A percentile compares a stretch with the other conserved stretches of the same genome.
Conservation (phyloP, 2,113 vertebrate species). For the Elgaria multicarinata region DNA sequence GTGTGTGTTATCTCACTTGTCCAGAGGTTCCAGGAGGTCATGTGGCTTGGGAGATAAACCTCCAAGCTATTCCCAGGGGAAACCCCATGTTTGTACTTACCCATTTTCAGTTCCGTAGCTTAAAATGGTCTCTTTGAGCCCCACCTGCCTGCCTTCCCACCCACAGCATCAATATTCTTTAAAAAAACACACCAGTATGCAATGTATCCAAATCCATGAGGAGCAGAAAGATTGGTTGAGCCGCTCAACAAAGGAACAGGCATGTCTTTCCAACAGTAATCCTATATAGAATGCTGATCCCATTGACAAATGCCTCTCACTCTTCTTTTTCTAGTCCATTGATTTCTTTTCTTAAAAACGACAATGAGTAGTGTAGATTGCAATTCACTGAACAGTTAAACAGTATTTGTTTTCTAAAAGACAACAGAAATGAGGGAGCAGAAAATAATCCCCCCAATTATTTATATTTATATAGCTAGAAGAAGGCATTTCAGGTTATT, state of each 20-base stretch:
- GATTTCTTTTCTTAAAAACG: neutral
- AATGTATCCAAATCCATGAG: neutral
- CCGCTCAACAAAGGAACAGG: neutral
- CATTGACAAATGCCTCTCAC: neutral
- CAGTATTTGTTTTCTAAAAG: neutral
- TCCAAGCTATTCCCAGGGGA: conserved; percentile 17
- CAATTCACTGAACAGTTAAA: conserved; percentile 13
- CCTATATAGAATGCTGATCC: neutral
- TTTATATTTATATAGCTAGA: neutral
- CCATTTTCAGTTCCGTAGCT: conserved; percentile 21
- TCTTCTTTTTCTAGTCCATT: fast-evolving
- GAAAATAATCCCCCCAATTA: neutral
- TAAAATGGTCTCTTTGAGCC: neutral
- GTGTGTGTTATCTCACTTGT: conserved; percentile 61
- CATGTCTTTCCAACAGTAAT: fast-evolving
- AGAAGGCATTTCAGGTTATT: neutral
- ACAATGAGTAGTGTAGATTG: conserved; percentile 4
- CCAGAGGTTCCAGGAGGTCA: conserved; percentile 49
- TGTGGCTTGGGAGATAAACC: conserved; percentile 67
- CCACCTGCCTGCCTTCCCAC: neutral
- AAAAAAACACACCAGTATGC: too few relatives aligned
- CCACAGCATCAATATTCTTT: conserved; percentile 4
- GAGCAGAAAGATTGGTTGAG: neutral
- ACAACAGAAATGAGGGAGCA: conserved; percentile 9
- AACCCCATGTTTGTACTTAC: neutral